Conservation (phyloP, 1,140 invertebrate species). For the Drosophila nannoptera region DNA sequence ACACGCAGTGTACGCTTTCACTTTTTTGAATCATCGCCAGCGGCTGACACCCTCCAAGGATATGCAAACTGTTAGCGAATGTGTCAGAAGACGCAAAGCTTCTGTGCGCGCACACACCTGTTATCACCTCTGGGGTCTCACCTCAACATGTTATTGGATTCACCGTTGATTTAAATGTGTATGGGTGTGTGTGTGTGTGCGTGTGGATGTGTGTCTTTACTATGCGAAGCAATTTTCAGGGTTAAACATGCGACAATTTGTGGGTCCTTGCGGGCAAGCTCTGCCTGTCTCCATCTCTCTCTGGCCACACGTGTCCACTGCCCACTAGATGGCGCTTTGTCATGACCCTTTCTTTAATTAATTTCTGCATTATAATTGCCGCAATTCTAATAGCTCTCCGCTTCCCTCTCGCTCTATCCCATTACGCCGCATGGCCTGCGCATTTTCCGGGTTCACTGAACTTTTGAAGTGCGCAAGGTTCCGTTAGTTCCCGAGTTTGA, state of each 20-base stretch:
- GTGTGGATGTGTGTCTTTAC: not conserved
- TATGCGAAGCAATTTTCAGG: constrained; percentile 13
- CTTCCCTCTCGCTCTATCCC: not conserved
- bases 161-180: not conserved
- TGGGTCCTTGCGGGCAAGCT: constrained; percentile 12
- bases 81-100: constrained; percentile 58
- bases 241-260: constrained; percentile 24
- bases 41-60: constrained; percentile 41
- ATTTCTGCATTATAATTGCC: not conserved
- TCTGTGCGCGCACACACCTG: constrained; percentile 58
- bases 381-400: not conserved
- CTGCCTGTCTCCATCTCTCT: not conserved
- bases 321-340: constrained; percentile 45
- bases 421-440: not conserved
- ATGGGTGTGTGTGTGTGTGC: not conserved
- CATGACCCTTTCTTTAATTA: not conserved
- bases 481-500: no score
- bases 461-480: constrained; percentile 1
- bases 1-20: constrained; percentile 38
- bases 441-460: constrained; percentile 25
- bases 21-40: constrained; percentile 41
- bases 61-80: constrained; percentile 38
- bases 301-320: not conserved
- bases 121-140: constrained; percentile 39
- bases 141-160: constrained; percentile 42